phyloP scores from a whole-genome alignment of 2,888 invertebrate genomes.

The Parnassius smintheus region DNA sequence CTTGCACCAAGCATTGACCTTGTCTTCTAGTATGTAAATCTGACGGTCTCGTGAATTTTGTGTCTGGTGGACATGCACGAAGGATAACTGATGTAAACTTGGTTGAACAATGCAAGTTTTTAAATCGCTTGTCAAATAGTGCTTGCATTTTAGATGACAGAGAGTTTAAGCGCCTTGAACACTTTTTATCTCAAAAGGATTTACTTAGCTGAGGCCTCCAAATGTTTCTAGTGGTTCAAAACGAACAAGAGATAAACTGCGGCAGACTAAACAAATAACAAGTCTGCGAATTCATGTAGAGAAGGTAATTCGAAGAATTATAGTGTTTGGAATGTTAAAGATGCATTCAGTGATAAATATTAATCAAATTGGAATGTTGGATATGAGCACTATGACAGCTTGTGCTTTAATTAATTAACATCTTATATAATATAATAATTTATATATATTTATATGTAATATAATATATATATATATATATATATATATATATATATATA shows the following conservation, averaged over 20 bases:
- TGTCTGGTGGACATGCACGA: constrained; percentile 38
- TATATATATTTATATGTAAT: constrained; percentile 28
- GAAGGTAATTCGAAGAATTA: constrained; percentile 31
- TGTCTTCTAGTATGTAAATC: constrained; percentile 42
- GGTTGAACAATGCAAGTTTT: constrained; percentile 33
- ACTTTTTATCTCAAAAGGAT: constrained; percentile 21
- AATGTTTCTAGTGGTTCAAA: constrained; percentile 30
- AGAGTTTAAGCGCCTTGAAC: constrained; percentile 35
- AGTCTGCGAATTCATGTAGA: constrained; percentile 35
- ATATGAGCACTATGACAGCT: constrained; percentile 33
- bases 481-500: not conserved
- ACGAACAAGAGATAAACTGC: constrained; percentile 30
- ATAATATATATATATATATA: constrained; percentile 32
- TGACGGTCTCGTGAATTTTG: constrained; percentile 37
- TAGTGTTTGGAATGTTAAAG: constrained; percentile 34
- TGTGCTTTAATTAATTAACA: constrained; percentile 37
- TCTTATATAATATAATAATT: constrained; percentile 32
- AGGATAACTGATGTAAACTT: constrained; percentile 31
- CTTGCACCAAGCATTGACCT: constrained; percentile 43
- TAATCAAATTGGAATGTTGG: constrained; percentile 29
- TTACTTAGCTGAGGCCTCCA: constrained; percentile 29
- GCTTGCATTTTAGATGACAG: constrained; percentile 34
- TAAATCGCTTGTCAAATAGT: constrained; percentile 27
- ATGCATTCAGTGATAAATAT: constrained; percentile 31
- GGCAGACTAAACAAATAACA: constrained; percentile 35